Base-by-base conservation (phyloP, 2,888 invertebrate genomes). In the Sesia bembeciformis region DNA sequence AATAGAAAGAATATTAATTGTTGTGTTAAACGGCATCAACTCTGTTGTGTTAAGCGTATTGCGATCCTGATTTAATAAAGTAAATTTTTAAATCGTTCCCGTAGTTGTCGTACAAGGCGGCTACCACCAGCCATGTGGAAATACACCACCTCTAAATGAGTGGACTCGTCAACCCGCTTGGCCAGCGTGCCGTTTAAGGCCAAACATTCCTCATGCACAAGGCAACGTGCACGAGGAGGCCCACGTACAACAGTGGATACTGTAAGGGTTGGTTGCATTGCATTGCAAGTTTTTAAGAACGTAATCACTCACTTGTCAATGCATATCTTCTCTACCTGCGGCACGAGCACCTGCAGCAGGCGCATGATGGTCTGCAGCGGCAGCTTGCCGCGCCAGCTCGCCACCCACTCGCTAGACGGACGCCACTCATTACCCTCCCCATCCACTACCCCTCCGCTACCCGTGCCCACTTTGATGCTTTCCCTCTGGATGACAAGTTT, bases 271-370 rank as follows among this genome's bases (percentile, higher is more conserved):
- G 6, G 40, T 40, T 4, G 5, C 40, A 5, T 40, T 4, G 5
- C 40, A 5, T 23, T 23, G 23, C 23, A 23, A 23, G 23, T 23
- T 50, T 23, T 23, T 23, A 23, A 23, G 23, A 23, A 23, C 23
- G 23, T 23, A 23, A 23, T 23, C 39, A 87, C 93, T 90, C 74
- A 97, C 97, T 98, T 98, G 84, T 98, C 99, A 72, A 99, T 99
- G 87, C 99, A 99, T 68, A 99, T 99, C 90, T 99, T 99, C 90
- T 99, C 99, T 39, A 99, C 99, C 90, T 99, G 99, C 54, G 99
- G 99, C 62, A 99, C 99, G 4, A 99, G 91, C 40, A 99, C 99
- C 90, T 99, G 99, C 64, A 99, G 89, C 73, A 99, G 92, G 65
- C 99, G 91, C 99, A 99, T 99, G 68, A 99, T 99, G 54, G 99